Percentiles rank a stretch among this genome's conserved stretches.
These are phyloP conservation scores for Leistus spinibarbis DNA, from an alignment of 2,888 invertebrate genomes.

Conservation along the genomic window DNA sequence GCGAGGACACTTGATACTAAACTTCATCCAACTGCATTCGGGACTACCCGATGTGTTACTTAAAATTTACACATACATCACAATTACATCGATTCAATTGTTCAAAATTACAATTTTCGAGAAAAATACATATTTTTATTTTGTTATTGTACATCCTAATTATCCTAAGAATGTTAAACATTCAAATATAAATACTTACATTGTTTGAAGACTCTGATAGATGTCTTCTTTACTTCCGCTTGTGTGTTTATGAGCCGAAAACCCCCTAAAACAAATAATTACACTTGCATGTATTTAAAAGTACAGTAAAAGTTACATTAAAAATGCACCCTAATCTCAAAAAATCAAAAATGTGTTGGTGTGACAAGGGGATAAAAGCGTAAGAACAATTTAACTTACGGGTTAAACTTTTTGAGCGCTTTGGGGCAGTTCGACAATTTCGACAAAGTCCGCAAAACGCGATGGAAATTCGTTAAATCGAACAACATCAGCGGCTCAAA, in stretches of 20 bases:
- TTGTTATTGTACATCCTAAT: background rate
- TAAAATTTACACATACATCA: background rate
- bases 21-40: constrained; percentile 69
- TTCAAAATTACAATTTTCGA: constrained; percentile 52
- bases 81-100: background rate
- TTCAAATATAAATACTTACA: constrained; percentile 65
- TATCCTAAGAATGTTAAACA: too few relatives aligned
- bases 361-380: constrained; percentile 1
- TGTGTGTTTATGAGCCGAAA: constrained; percentile 76
- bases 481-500: constrained; percentile 96
- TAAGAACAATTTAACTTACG: constrained; percentile 66
- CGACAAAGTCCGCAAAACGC: constrained; percentile 89
- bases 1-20: constrained; percentile 67
- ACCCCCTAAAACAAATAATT: constrained; percentile 70
- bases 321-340: too few relatives aligned
- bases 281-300: constrained; percentile 35
- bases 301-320: constrained; percentile 13
- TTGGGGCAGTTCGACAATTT: constrained; percentile 83
- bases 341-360: too few relatives aligned
- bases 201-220: constrained; percentile 80
- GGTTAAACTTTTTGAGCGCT: constrained; percentile 69
- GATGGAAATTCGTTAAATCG: constrained; percentile 92
- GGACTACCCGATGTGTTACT: constrained; percentile 35
- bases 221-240: constrained; percentile 83
- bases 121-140: background rate